Base-by-base conservation (phyloP, 2,113 vertebrate genomes). In the Nycticryphes semicollaris region DNA sequence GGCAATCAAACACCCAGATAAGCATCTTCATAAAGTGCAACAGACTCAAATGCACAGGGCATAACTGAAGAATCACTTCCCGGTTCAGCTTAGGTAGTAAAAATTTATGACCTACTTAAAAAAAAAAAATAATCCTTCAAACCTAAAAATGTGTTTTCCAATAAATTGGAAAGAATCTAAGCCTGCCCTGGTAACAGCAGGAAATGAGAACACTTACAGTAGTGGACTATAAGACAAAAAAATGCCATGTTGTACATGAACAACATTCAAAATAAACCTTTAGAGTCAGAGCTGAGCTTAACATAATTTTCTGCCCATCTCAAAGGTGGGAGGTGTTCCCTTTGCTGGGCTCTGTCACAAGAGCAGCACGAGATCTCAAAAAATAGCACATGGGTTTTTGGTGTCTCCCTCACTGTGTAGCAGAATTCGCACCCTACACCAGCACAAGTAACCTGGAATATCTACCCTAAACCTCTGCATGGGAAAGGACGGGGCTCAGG, bases 1-100 rank as follows among this genome's bases (percentile, higher is more conserved):
- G 97, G 98, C 97, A 97, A 98, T 98, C 97, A 97, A 97, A 97
- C 69, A 95, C 88, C 60, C 90, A 97, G 98, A 99, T 98, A 99
- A 98, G 96, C 96, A 99, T 98, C 98, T 97, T 97, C 97, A 97
- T 91, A 93, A 97, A 95, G 97, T 84, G 97, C 96, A 96, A 94
- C 95, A 84, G 96, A 89, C 95, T 97, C 84, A 25, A 97, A 89
- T 27, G 73, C 94, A 97, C 41, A 87, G 97, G 95, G 68, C 97
- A 97, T 21, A 94, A 83, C 92, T 89, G 83, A 72, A 79, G 94
- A 96, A 97, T 96, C 91, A 97, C 96, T 97, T 98, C 96, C 97
- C 95, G 94, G 96, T 97, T 98, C 94, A 97, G 91, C 78, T 89
- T 67, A 60, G 95, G 96, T 90, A 96, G 97, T 96, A 98, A 96